Base-by-base conservation (phyloP, 2,113 vertebrate species). In the Hylia prasina region DNA sequence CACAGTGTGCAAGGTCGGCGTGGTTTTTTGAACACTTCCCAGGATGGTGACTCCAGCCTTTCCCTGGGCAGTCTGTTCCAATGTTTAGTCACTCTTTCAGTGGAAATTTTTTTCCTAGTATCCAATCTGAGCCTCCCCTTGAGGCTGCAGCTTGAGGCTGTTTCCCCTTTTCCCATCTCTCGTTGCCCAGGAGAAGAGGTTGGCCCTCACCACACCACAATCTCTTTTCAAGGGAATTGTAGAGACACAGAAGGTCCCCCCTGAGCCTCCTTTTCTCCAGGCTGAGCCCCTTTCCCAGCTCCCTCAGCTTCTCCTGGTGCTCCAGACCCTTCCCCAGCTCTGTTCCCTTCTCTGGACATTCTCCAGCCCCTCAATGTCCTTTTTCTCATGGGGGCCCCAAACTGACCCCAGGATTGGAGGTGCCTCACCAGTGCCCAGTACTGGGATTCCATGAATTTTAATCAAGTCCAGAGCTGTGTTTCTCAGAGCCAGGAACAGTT, bases 341-440 rank as follows among this genome's bases (percentile, higher is more conserved):
- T 0, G 0, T 37, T 77, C 14, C 48, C 22, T 63, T 0, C 71
- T 6, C 71, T 60, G 53, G 24, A 68, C n/a, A 39, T 0, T 0
- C 61, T 69, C 71, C 79, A 90, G 31, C 22, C 31, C 48, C 48
- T 56, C 64, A 28, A 24, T 3, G 7, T 63, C 15, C 28, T 63
- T 42, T 18, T 35, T 21, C 5, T 14, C 13, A 10, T 5, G 15
- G 40, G 12, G 7, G 8, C 0, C 30, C 21, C 45, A 61, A 53
- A 15, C 8, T 31, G 17, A 47, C 7, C 17, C 39, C 54, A 47
- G 53, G 13, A 28, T 0, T n/a, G 14, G 16, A 53, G 53, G n/a
- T 1, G 9, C 30, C n/a, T 54, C 54, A 31, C 5, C n/a, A 35
- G 11, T 10, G 9, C 25, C 58, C 42, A 57, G 22, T 1, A 3